Conservation (phyloP, 1,140 invertebrate species). For the Drosophila willistoni region DNA sequence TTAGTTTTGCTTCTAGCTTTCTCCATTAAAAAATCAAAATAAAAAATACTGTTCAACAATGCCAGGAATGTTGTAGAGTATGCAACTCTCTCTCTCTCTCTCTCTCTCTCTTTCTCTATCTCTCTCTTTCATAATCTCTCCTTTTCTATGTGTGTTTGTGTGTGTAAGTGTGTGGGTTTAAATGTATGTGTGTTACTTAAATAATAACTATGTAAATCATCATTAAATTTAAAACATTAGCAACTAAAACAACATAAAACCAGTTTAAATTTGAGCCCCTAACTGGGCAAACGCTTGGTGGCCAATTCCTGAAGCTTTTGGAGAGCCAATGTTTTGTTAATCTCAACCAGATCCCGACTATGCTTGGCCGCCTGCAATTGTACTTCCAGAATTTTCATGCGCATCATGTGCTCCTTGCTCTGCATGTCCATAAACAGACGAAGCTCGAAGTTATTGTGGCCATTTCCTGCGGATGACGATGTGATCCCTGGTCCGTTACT, state of each 20-base stretch:
- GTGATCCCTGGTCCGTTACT: conserved; percentile 28
- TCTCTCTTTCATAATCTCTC: conserved; percentile 26
- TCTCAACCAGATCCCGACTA: conserved; percentile 79
- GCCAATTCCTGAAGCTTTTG: conserved; percentile 79
- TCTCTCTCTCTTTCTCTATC: conserved; percentile 25
- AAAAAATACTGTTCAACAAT: conserved; percentile 77
- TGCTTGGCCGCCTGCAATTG: conserved; percentile 82
- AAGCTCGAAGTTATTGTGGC: conserved; percentile 57
- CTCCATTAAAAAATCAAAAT: conserved; percentile 21
- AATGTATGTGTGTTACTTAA: conserved; percentile 5
- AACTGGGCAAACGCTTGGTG: conserved; percentile 76
- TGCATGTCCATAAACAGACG: conserved; percentile 82
- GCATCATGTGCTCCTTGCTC: conserved; percentile 82
- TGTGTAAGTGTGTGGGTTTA: conserved; percentile 12
- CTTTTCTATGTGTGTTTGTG: conserved; percentile 31
- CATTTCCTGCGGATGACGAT: neutral
- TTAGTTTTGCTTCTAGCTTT: conserved; percentile 69
- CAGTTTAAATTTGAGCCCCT: conserved; percentile 31
- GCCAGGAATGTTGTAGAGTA: conserved; percentile 74
- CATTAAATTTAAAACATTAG: conserved; percentile 1
- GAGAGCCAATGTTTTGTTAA: conserved; percentile 81
- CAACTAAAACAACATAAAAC: conserved; percentile 28
- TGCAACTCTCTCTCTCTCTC: conserved; percentile 47
- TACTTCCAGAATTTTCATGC: conserved; percentile 82
- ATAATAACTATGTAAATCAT: conserved; percentile 28